Evolutionary conservation across 2,113 vertebrate genomes (phyloP).

Genomic region (Brachypodius melanocephalos): DNA sequence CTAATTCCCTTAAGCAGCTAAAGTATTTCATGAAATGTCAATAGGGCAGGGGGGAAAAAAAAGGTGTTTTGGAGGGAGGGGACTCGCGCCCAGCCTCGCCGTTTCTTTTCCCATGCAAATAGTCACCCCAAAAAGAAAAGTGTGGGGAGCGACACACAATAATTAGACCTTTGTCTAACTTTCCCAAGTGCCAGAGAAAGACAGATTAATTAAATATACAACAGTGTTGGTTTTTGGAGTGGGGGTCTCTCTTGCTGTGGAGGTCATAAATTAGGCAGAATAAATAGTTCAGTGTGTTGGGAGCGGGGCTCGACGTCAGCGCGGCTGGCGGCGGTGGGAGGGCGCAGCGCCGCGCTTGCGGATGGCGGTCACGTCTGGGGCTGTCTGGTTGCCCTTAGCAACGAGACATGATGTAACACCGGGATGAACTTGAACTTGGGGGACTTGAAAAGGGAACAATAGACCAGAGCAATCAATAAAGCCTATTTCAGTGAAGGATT

Average conservation of each 20-base stretch:
- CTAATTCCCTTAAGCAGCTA: constrained; percentile 84
- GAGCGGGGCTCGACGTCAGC: constrained; percentile 76
- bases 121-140: constrained; percentile 73
- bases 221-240: constrained; percentile 83
- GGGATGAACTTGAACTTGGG: constrained; percentile 97
- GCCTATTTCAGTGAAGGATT: constrained; percentile 93
- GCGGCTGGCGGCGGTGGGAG: constrained; percentile 77
- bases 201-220: constrained; percentile 87
- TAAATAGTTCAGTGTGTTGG: constrained; percentile 87
- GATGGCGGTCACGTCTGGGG: constrained; percentile 96
- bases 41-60: constrained; percentile 71
- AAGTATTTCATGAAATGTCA: constrained; percentile 85
- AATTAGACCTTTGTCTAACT: constrained; percentile 88
- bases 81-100: constrained; percentile 45
- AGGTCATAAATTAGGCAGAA: constrained; percentile 84
- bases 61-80: constrained; percentile 62
- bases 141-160: constrained; percentile 78
- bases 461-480: constrained; percentile 92
- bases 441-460: constrained; percentile 92
- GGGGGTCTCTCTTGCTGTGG: constrained; percentile 76
- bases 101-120: constrained; percentile 83
- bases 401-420: constrained; percentile 99
- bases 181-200: constrained; percentile 82
- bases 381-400: constrained; percentile 94
- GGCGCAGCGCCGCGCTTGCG: constrained; percentile 82